These are phyloP conservation scores for Apamea monoglypha DNA, from an alignment of 2,888 invertebrate genomes.

Conservation along the genomic window DNA sequence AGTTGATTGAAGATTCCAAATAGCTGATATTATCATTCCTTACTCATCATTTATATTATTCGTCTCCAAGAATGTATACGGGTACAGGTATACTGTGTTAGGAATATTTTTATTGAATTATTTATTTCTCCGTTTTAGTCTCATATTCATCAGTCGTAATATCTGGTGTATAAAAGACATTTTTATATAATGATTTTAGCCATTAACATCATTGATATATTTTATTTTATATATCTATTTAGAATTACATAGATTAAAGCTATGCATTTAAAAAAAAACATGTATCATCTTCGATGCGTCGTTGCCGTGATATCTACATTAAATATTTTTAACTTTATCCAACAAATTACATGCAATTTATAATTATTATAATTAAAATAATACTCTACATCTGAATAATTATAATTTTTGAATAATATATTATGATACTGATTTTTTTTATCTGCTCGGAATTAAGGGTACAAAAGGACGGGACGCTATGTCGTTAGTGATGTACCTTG, in stretches of 20 bases:
- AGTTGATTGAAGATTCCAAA: conserved; percentile 43
- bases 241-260: conserved; percentile 79
- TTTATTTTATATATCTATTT: conserved; percentile 71
- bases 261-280: conserved; percentile 71
- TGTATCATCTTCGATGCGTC: conserved; percentile 76
- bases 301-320: conserved; percentile 69
- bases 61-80: conserved; percentile 35
- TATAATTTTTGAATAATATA: conserved; percentile 14
- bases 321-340: conserved; percentile 51
- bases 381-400: conserved; percentile 13
- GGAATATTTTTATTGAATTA: conserved; percentile 62
- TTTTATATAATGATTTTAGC: conserved; percentile 66
- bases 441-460: conserved; percentile 32
- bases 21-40: conserved; percentile 52
- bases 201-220: conserved; percentile 70
- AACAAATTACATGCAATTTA: conserved; percentile 56
- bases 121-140: conserved; percentile 75
- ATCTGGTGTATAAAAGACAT: conserved; percentile 71
- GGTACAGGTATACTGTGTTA: conserved; percentile 47
- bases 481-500: conserved; percentile 33
- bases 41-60: conserved; percentile 39
- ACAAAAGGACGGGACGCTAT: conserved; percentile 58
- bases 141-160: conserved; percentile 78
- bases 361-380: conserved; percentile 30
- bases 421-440: conserved; percentile 18